Percentiles rank a stretch among this genome's conserved stretches.
phyloP scores from a whole-genome alignment of 2,113 vertebrate genomes.

The Poeciliopsis turrubarensis region DNA sequence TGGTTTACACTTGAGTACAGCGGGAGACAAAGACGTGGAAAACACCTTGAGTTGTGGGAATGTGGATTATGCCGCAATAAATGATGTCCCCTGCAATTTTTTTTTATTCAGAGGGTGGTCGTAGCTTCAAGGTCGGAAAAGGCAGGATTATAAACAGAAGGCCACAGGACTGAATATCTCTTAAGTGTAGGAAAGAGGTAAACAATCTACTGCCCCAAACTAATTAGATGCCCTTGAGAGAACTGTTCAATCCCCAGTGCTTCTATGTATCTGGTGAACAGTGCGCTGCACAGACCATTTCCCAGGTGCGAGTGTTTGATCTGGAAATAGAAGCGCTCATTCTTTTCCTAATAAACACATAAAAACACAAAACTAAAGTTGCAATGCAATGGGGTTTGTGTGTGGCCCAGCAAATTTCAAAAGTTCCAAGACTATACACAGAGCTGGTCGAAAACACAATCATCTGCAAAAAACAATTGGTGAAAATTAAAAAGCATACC shows the following conservation, averaged over 20 bases:
- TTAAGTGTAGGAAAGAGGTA: slow-evolving; percentile 37
- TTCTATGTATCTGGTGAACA: slow-evolving; percentile 33
- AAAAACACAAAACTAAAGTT: slow-evolving; percentile 1
- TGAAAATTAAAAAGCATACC: slow-evolving; percentile 52
- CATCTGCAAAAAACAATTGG: slow-evolving; percentile 56
- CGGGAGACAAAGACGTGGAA: slow-evolving; percentile 32
- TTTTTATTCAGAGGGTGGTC: slow-evolving; percentile 19
- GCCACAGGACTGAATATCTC: slow-evolving; percentile 64
- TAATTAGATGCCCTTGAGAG: slow-evolving; percentile 71
- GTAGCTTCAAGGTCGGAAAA: slow-evolving; percentile 53
- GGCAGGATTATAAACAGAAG: slow-evolving; percentile 59
- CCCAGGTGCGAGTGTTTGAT: slow-evolving; percentile 40
- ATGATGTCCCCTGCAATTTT: slow-evolving; percentile 11
- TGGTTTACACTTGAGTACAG: slow-evolving; percentile 34
- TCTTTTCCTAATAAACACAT: slow-evolving; percentile 23
- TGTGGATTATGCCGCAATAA: slow-evolving; percentile 18
- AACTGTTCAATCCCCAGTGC: slow-evolving; percentile 56
- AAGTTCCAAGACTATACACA: slow-evolving; percentile 34
- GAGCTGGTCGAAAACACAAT: slow-evolving; percentile 48
- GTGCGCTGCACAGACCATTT: slow-evolving; percentile 29
- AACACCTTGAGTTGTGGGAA: slow-evolving; percentile 57
- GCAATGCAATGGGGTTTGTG: slow-evolving; percentile 18
- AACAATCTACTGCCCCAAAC: slow-evolving; percentile 59
- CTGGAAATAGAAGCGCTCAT: slow-evolving; percentile 17
- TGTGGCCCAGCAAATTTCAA: slow-evolving; percentile 7